These are phyloP conservation scores for Drosophila mojavensis DNA, from an alignment of 1,140 invertebrate genomes.

Conservation along the genomic window DNA sequence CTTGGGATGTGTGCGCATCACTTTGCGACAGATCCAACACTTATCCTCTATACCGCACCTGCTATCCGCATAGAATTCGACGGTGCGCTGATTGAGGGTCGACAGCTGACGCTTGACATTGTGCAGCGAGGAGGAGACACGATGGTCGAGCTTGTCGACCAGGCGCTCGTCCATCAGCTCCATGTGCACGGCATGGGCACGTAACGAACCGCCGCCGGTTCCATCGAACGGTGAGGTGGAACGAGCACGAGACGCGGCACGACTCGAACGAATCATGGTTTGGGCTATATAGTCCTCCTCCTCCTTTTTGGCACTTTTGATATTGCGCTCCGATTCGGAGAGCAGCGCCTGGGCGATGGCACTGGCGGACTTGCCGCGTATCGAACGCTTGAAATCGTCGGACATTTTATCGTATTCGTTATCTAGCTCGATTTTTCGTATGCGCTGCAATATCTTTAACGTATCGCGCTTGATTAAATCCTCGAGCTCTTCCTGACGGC, in stretches of 20 bases:
- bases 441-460: slow-evolving; percentile 83
- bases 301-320: slow-evolving; percentile 83
- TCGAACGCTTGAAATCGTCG: slow-evolving; percentile 85
- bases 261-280: slow-evolving; percentile 67
- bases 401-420: slow-evolving; percentile 85
- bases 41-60: slow-evolving; percentile 83
- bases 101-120: slow-evolving; percentile 82
- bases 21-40: slow-evolving; percentile 83
- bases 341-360: slow-evolving; percentile 88
- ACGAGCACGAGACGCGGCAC: slow-evolving; percentile 68
- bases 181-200: slow-evolving; percentile 71
- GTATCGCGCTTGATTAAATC: slow-evolving; percentile 83
- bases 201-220: slow-evolving; percentile 44
- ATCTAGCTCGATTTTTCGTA: slow-evolving; percentile 75
- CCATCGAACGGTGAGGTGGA: slow-evolving; percentile 48
- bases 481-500: slow-evolving; percentile 85
- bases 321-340: slow-evolving; percentile 86
- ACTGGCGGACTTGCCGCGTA: slow-evolving; percentile 90
- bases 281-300: slow-evolving; percentile 77
- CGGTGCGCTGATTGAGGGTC: slow-evolving; percentile 74
- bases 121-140: slow-evolving; percentile 79
- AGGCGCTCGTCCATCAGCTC: slow-evolving; percentile 81
- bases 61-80: slow-evolving; percentile 82
- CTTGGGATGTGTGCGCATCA: slow-evolving; percentile 78
- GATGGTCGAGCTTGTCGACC: slow-evolving; percentile 80